These are phyloP conservation scores for Trichomalopsis sarcophagae DNA, from an alignment of 1,140 invertebrate species.

Conservation along the genomic window DNA sequence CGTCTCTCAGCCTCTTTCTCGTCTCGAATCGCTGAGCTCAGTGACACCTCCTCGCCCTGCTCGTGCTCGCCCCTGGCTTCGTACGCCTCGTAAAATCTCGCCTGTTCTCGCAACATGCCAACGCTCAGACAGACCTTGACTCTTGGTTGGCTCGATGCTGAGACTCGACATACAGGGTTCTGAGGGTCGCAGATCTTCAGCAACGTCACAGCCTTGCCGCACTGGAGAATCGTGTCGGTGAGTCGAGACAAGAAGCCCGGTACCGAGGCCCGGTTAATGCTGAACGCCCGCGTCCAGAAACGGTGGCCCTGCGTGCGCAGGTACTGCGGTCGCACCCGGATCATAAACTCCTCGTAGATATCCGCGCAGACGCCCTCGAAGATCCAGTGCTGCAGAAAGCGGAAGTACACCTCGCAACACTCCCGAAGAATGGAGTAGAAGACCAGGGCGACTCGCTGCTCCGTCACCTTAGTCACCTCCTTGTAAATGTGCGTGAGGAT, in stretches of 20 bases:
- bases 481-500: slow-evolving; percentile 78
- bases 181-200: slow-evolving; percentile 78
- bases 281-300: slow-evolving; percentile 79
- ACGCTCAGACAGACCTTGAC: slow-evolving; percentile 77
- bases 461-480: slow-evolving; percentile 76
- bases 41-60: slow-evolving; percentile 61
- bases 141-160: slow-evolving; percentile 74
- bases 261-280: slow-evolving; percentile 74
- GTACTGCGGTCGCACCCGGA: slow-evolving; percentile 75
- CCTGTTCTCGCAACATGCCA: slow-evolving; percentile 74
- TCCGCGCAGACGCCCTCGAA: slow-evolving; percentile 79
- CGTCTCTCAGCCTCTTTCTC: slow-evolving; percentile 62
- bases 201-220: slow-evolving; percentile 78
- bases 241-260: slow-evolving; percentile 76
- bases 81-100: slow-evolving; percentile 74
- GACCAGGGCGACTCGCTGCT: slow-evolving; percentile 73
- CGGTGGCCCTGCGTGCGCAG: slow-evolving; percentile 75
- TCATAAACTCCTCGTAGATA: slow-evolving; percentile 79
- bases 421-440: slow-evolving; percentile 77
- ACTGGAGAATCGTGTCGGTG: slow-evolving; percentile 77
- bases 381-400: slow-evolving; percentile 79
- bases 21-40: slow-evolving; percentile 64
- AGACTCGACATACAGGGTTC: slow-evolving; percentile 77
- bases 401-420: slow-evolving; percentile 79
- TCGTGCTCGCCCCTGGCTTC: slow-evolving; percentile 60